A percentile compares a stretch with the other conserved stretches of the same genome.
Evolutionary conservation across 2,113 vertebrate species (phyloP).

Genomic region (Pyrgilauda ruficollis): DNA sequence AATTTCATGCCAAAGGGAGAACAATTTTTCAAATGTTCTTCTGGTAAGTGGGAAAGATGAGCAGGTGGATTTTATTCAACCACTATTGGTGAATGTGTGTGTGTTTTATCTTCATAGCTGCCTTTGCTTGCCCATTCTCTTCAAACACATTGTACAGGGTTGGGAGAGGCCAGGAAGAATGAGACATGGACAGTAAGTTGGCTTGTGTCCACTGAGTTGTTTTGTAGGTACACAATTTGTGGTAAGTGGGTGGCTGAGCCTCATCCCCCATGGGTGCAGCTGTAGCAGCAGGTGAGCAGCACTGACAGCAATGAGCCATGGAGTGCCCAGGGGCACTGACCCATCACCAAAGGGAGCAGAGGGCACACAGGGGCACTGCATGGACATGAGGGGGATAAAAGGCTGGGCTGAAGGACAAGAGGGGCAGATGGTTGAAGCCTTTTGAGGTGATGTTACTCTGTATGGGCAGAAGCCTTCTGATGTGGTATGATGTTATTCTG

Average conservation of each 20-base stretch:
- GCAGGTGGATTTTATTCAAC: neutral
- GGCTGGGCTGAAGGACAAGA: neutral
- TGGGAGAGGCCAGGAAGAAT: neutral
- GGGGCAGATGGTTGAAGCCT: neutral
- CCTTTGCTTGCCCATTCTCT: neutral
- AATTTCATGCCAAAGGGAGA: neutral
- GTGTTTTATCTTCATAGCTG: neutral
- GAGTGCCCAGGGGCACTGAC: neutral
- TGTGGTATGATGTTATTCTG: neutral
- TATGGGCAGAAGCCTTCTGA: neutral
- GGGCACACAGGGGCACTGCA: accelerated
- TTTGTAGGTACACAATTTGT: neutral
- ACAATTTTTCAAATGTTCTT: neutral
- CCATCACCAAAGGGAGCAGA: neutral
- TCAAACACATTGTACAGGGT: neutral
- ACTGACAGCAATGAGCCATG: neutral
- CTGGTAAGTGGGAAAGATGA: neutral
- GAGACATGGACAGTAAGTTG: neutral
- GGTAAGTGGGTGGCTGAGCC: neutral
- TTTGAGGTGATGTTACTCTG: neutral
- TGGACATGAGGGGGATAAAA: neutral
- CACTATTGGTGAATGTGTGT: neutral
- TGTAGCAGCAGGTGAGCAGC: neutral
- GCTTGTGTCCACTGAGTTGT: neutral
- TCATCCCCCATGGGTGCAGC: neutral